These are phyloP conservation scores for Plectrocnemia conspersa DNA, from an alignment of 1,140 invertebrate species.

Conservation along the genomic window DNA sequence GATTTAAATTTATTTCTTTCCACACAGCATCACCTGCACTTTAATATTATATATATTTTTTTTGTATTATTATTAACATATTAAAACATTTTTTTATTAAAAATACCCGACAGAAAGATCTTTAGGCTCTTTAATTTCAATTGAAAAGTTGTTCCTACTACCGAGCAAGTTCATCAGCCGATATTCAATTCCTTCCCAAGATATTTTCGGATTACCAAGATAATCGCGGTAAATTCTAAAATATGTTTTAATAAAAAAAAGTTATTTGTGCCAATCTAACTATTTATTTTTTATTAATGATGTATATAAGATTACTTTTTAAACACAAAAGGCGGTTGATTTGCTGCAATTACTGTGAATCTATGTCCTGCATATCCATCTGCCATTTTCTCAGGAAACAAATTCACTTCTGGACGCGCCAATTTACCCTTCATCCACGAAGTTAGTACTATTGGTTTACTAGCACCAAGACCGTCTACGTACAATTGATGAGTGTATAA, in stretches of 20 bases:
- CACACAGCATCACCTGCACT: constrained; percentile 56
- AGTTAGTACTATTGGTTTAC: constrained; percentile 56
- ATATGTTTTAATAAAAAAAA: constrained; percentile 10
- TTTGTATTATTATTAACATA: constrained; percentile 17
- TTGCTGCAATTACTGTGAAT: constrained; percentile 58
- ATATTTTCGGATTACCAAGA: constrained; percentile 46
- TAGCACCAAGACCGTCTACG: constrained; percentile 62
- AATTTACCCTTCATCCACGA: constrained; percentile 61
- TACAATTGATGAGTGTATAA: constrained; percentile 67
- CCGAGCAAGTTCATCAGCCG: constrained; percentile 57
- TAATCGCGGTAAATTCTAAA: constrained; percentile 37
- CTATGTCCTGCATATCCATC: constrained; percentile 66
- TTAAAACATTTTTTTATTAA: constrained; percentile 5
- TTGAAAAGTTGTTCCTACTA: constrained; percentile 61
- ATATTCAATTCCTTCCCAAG: constrained; percentile 67
- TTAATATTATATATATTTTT: constrained; percentile 23
- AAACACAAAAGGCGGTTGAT: constrained; percentile 67
- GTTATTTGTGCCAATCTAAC: too few relatives aligned
- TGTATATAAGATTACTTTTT: constrained; percentile 49
- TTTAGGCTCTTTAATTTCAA: constrained; percentile 58
- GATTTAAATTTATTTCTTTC: constrained; percentile 45
- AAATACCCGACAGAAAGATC: constrained; percentile 49
- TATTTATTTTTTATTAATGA: too few relatives aligned
- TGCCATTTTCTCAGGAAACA: constrained; percentile 64
- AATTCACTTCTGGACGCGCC: constrained; percentile 54